Evolutionary conservation across 2,113 vertebrate species (phyloP).

Genomic region (Oceanodroma tethys): DNA sequence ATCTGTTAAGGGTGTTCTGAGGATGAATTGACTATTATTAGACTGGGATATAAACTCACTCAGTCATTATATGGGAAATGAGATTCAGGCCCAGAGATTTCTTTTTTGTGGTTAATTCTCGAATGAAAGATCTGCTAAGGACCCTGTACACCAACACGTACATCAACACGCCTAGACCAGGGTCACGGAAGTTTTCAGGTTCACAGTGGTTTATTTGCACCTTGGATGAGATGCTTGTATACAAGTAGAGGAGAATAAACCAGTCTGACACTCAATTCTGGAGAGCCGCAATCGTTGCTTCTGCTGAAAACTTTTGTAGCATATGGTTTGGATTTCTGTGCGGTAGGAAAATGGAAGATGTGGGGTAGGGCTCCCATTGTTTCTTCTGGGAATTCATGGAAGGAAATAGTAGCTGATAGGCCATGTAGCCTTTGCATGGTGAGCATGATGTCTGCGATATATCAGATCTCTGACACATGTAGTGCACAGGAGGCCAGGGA

Average conservation of each 20-base stretch:
- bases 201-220: neutral
- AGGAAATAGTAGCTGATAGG: neutral
- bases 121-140: neutral
- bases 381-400: neutral
- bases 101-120: neutral
- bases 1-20: neutral
- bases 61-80: neutral
- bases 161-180: neutral
- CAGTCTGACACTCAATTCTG: neutral
- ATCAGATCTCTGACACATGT: neutral
- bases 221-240: neutral
- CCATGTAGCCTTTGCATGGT: neutral
- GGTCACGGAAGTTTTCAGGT: neutral
- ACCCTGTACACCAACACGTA: neutral
- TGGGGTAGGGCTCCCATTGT: neutral
- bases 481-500: neutral
- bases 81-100: neutral
- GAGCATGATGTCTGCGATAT: neutral
- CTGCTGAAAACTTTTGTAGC: neutral
- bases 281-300: neutral
- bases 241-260: neutral
- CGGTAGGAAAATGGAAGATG: neutral
- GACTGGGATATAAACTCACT: neutral
- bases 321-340: neutral
- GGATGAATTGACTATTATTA: neutral